Base-by-base conservation (phyloP, 2,113 vertebrate species). In the Mirza zaza region DNA sequence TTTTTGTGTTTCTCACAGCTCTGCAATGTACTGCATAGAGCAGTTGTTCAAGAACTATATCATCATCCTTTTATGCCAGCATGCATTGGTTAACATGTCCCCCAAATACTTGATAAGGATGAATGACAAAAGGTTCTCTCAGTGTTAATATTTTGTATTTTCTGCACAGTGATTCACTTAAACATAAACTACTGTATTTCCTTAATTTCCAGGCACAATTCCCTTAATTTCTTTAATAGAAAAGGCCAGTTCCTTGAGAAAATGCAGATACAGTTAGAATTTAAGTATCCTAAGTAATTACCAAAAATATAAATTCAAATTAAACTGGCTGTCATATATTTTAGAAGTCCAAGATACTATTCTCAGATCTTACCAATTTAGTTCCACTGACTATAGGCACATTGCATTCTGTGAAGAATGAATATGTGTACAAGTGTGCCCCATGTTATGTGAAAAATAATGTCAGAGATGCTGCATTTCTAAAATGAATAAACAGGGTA, bases 291-390 rank as follows among this genome's bases (percentile, higher is more conserved):
- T 88, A 82, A 95, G 86, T 87, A 95, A 94, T 96, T 95, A 87
- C 71, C 67, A 95, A 97, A 97, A 96, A 77, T 96, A 87, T 52
- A 96, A 96, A 91, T 90, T 95, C 80, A 93, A 88, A 96, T 96
- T 95, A 76, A 96, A 71, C n/a, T 93, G 48, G 27, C 65, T 87
- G n/a, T 96, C 39, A 68, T 82, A 65, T 68, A 79, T 91, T 94
- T 92, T 94, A 71, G 90, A 95, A 96, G 85, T 76, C n/a, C 55
- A 57, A 73, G 63, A 48, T 73, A 55, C 39, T 84, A 23, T 87
- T 87, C 48, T 97, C 84, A 81, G 76, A 87, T 42, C 65, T 57
- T 76, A 27, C 57, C 57, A 91, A 48, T 91, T 75, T 95, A 94
- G 34, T 67, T 25, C 89, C 70, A 83, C 14, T 86, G 75, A 61